These are phyloP conservation scores for Xanthia icteritia DNA, from an alignment of 2,888 invertebrate species.

Conservation along the genomic window DNA sequence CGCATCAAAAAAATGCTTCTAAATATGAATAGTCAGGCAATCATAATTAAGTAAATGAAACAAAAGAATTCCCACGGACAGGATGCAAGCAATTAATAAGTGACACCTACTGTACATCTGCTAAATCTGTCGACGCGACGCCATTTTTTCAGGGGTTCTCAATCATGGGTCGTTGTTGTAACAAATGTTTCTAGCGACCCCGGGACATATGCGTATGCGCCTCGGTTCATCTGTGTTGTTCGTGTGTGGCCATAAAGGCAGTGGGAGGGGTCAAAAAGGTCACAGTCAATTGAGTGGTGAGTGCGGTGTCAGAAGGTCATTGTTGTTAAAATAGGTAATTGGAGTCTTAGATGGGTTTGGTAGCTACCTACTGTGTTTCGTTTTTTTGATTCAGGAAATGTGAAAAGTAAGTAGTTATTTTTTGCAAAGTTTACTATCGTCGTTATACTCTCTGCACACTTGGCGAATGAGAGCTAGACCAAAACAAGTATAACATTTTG, in stretches of 20 bases:
- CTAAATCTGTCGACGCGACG: slow-evolving; percentile 48
- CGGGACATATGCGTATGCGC: slow-evolving; percentile 59
- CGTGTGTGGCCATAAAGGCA: slow-evolving; percentile 34
- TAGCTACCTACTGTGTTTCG: background rate
- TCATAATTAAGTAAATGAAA: slow-evolving; percentile 8
- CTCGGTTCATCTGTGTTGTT: slow-evolving; percentile 44
- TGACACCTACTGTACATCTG: slow-evolving; percentile 55
- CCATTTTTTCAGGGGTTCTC: slow-evolving; percentile 57
- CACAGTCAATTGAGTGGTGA: background rate
- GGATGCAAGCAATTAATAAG: slow-evolving; percentile 42
- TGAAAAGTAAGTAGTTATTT: no score
- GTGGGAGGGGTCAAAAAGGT: slow-evolving; percentile 7
- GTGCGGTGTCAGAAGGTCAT: background rate
- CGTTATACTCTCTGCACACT: no score
- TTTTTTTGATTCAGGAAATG: no score
- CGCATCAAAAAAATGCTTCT: background rate
- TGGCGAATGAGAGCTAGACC: no score
- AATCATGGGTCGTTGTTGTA: slow-evolving; percentile 48
- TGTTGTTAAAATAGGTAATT: background rate
- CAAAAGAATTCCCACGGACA: slow-evolving; percentile 44
- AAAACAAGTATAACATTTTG: no score
- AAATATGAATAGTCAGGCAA: background rate
- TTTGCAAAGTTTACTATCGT: no score
- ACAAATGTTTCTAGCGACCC: slow-evolving; percentile 57
- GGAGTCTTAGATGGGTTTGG: background rate